Conservation (phyloP, 35 echinoderm and acorn worm genomes). For the Hemicentrotus pulcherrimus region DNA sequence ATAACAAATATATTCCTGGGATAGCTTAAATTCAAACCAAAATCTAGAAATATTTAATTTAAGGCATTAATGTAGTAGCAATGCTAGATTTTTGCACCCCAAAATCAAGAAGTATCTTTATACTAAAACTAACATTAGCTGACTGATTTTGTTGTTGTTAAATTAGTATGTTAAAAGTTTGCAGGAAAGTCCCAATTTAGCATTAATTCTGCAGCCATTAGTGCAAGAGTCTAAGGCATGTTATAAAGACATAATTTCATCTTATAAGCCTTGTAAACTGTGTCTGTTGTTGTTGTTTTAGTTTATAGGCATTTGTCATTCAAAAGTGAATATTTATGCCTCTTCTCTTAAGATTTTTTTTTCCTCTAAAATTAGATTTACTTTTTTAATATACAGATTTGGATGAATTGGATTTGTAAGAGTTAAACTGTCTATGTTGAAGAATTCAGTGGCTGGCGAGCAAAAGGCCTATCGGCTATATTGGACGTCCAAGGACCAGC, state of each 20-base stretch:
- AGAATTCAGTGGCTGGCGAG: too few species aligned
- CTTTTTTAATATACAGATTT: too few species aligned
- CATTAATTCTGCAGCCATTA: not conserved
- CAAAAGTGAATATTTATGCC: too few species aligned
- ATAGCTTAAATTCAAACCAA: too few species aligned
- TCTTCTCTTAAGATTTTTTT: too few species aligned
- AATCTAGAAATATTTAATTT: not conserved
- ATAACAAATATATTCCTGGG: too few species aligned
- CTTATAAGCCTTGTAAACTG: not conserved
- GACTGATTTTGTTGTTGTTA: not conserved
- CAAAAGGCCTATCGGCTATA: too few species aligned
- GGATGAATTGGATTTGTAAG: too few species aligned
- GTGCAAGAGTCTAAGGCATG: not conserved
- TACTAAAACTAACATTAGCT: not conserved
- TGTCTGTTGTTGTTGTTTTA: not conserved
- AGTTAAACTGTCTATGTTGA: too few species aligned
- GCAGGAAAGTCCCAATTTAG: not conserved
- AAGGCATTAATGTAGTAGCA: not conserved
- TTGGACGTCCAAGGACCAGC: too few species aligned
- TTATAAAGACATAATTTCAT: not conserved
- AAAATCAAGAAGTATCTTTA: not conserved
- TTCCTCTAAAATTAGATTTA: too few species aligned
- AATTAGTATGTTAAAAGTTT: not conserved
- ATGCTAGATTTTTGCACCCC: not conserved
- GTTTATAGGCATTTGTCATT: too few species aligned